These are phyloP conservation scores for Propithecus perrieri DNA, from an alignment of 2,797 vertebrate species.

Conservation along the genomic window DNA sequence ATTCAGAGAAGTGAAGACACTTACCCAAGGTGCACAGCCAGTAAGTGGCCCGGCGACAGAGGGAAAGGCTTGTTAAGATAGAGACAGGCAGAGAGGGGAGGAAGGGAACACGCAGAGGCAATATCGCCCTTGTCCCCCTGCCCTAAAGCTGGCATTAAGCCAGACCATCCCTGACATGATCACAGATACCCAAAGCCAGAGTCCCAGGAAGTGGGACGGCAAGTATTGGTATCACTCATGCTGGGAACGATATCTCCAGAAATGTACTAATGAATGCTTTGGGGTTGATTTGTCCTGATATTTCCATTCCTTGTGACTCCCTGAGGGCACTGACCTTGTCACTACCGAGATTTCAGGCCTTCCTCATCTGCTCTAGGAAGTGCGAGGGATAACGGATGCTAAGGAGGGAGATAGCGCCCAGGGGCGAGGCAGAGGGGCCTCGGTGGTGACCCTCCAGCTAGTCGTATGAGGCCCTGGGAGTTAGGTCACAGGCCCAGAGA, in stretches of 20 bases:
- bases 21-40: not conserved
- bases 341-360: not conserved
- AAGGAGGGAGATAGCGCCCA: not conserved
- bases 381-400: not conserved
- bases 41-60: not conserved
- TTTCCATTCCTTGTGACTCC: not conserved
- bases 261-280: not conserved
- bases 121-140: not conserved
- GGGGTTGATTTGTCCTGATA: not conserved
- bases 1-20: not conserved
- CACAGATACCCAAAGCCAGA: not conserved
- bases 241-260: not conserved
- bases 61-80: no score
- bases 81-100: not conserved
- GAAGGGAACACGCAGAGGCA: no score
- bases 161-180: not conserved
- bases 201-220: not conserved
- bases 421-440: not conserved
- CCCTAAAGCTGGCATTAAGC: not conserved
- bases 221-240: accelerated
- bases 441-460: accelerated
- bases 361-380: not conserved
- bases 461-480: not conserved
- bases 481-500: not conserved
- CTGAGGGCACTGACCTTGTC: not conserved